Evolutionary conservation across 1,140 invertebrate genomes (phyloP).

Genomic region (Yoshiicerus persimilis): DNA sequence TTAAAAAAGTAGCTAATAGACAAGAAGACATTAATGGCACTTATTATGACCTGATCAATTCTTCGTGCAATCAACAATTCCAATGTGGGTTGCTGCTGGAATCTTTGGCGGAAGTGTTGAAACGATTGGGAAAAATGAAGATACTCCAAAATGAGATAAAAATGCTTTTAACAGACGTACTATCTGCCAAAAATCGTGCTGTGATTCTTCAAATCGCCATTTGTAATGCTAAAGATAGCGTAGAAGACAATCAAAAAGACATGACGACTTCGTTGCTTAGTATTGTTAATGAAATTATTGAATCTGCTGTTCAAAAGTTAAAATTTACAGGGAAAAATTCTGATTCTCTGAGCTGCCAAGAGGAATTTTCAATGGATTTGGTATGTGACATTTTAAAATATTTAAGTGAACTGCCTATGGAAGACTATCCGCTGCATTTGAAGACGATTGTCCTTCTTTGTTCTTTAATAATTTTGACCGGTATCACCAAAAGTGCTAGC

Average conservation of each 20-base stretch:
- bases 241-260: not conserved
- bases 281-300: not conserved
- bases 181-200: not conserved
- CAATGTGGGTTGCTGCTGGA: conserved; percentile 12
- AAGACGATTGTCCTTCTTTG: not conserved
- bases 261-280: not conserved
- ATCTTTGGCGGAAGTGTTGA: not conserved
- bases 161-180: not conserved
- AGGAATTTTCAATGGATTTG: conserved; percentile 26
- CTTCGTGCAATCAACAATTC: not conserved
- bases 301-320: not conserved
- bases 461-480: not conserved
- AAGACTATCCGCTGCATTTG: not conserved
- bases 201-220: not conserved
- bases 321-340: not conserved
- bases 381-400: not conserved
- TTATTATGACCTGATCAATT: not conserved
- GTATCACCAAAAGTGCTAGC: not conserved
- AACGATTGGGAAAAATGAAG: not conserved
- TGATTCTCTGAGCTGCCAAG: not conserved
- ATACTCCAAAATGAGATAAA: not conserved
- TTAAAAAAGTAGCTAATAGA: not conserved
- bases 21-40: not conserved
- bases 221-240: not conserved
- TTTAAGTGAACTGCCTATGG: not conserved